Percentiles rank a stretch among this genome's conserved stretches.
These are phyloP conservation scores for Acleris literana DNA, from an alignment of 2,888 invertebrate genomes.

Conservation along the genomic window DNA sequence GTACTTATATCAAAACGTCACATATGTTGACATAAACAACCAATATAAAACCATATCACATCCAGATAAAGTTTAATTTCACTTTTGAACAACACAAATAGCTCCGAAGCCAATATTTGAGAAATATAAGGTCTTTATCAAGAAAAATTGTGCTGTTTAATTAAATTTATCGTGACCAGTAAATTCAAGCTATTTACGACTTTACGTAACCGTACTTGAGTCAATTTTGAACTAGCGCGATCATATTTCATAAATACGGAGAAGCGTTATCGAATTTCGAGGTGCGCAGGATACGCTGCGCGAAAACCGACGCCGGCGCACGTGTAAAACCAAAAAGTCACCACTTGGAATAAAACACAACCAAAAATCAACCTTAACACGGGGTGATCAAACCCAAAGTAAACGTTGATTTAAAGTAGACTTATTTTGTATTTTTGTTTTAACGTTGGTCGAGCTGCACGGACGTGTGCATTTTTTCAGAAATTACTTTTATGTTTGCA, in stretches of 20 bases:
- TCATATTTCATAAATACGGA: constrained; percentile 32
- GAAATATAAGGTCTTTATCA: too few relatives aligned
- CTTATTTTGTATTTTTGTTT: not conserved
- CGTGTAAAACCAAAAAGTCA: not conserved
- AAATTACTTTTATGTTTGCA: not conserved
- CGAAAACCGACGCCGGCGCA: constrained; percentile 31
- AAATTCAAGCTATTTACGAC: constrained; percentile 1
- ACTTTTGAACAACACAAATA: too few relatives aligned
- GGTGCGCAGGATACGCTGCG: constrained; percentile 23
- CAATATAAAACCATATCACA: too few relatives aligned
- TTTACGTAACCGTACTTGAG: not conserved
- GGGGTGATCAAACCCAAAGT: not conserved
- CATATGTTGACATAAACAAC: too few relatives aligned
- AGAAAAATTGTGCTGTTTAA: too few relatives aligned
- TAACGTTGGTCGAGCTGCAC: not conserved
- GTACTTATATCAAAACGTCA: too few relatives aligned
- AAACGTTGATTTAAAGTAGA: not conserved
- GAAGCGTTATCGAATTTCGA: constrained; percentile 29
- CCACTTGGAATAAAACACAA: not conserved
- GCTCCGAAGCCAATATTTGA: too few relatives aligned
- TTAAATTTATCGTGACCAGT: not conserved
- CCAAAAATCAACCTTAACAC: not conserved
- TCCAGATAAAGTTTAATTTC: too few relatives aligned
- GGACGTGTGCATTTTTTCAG: not conserved
- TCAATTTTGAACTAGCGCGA: not conserved